A percentile compares a stretch with the other conserved stretches of the same genome.
These are phyloP conservation scores for Cebidichthys violaceus DNA, from an alignment of 2,113 vertebrate genomes.

Conservation along the genomic window DNA sequence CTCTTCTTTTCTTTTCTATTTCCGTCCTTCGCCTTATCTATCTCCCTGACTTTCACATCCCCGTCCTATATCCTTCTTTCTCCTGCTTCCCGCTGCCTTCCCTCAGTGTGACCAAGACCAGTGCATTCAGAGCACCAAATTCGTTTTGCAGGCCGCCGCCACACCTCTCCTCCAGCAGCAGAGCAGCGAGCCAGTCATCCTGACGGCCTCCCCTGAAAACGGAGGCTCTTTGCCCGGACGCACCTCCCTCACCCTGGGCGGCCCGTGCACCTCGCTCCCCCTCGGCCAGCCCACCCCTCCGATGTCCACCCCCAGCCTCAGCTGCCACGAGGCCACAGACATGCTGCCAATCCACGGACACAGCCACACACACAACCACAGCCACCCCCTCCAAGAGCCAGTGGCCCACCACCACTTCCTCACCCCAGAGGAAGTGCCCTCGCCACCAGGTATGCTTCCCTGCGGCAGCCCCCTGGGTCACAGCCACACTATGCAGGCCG, in stretches of 20 bases:
- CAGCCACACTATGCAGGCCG: constrained; percentile 87
- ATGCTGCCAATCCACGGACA: constrained; percentile 84
- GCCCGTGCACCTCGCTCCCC: constrained; percentile 89
- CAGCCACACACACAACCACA: constrained; percentile 75
- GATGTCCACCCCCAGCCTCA: constrained; percentile 93
- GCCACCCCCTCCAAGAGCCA: constrained; percentile 79
- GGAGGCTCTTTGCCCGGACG: constrained; percentile 87
- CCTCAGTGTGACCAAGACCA: constrained; percentile 98
- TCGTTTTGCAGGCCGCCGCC: constrained; percentile 98
- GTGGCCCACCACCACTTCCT: constrained; percentile 91
- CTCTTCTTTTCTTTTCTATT: constrained; percentile 31
- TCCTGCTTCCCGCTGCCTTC: constrained; percentile 24
- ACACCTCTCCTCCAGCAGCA: constrained; percentile 95
- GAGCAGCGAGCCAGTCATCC: constrained; percentile 90
- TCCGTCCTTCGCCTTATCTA: neutral
- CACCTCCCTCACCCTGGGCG: constrained; percentile 84
- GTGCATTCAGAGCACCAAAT: constrained; percentile 99
- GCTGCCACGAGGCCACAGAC: constrained; percentile 86
- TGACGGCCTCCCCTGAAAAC: constrained; percentile 80
- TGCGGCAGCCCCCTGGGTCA: constrained; percentile 89
- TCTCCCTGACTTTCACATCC: constrained; percentile 19
- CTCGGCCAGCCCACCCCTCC: constrained; percentile 94
- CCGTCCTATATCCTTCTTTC: neutral
- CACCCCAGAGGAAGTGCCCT: constrained; percentile 93
- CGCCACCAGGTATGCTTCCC: constrained; percentile 90